Base-by-base conservation (phyloP, 2,113 vertebrate genomes). In the zebrafish (Danio rerio) region DNA sequence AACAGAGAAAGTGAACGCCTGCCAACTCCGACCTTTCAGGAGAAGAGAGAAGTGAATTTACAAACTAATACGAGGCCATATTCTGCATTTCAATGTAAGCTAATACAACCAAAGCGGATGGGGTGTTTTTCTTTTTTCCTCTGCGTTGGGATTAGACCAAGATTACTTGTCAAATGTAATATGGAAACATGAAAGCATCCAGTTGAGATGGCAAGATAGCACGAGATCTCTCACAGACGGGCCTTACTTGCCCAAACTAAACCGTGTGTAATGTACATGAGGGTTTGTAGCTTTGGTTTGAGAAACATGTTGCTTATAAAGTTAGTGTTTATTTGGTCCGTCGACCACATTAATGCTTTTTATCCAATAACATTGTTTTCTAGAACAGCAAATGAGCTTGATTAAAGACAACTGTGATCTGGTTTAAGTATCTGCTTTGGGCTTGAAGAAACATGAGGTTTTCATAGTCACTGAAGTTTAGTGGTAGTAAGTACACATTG, bases 261-360 rank as follows among this genome's bases (percentile, higher is more conserved):
- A 45, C 40, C 31, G 31, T 56, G 69, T 61, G 43, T 72, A 66
- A 78, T 66, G 66, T 72, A 20, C 62, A 58, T 40, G 56, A 42
- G 59, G 79, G 79, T 53, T 81, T 81, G 40, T 65, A 81, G 50
- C 75, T 73, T 66, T 49, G 56, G 68, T 77, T 83, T 81, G 49
- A 61, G 20, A 70, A 76, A 83, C 81, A 86, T 81, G 85, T 89
- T 84, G 82, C 89, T 88, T 91, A 92, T 93, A 91, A 93, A 93
- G 88, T 87, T 86, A 72, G 85, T 91, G 90, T 89, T 87, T 87
- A 88, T 82, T 88, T 86, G 76, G 81, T 86, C 84, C 72, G 79
- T 74, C 77, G 87, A 91, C 86, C 85, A 75, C 86, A 87, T 87
- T 77, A 90, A 89, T 90, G 87, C 88, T 73, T 74, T 87, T 86